Base-by-base conservation (phyloP, 2,888 invertebrate species). In the Abrostola tripartita region DNA sequence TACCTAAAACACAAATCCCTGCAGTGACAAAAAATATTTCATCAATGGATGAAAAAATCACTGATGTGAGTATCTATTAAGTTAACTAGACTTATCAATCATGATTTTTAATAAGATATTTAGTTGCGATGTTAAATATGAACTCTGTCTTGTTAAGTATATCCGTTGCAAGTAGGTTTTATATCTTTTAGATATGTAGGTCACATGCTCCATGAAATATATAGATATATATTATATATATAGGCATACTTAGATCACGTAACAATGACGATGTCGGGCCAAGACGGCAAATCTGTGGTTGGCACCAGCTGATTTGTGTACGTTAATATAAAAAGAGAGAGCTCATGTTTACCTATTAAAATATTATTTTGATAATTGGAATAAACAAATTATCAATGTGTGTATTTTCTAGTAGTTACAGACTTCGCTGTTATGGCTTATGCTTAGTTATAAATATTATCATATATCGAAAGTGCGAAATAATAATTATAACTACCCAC, bases 61-160 rank as follows among this genome's bases (percentile, higher is more conserved):
- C 87, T 49, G 92, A 93, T 63, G 94, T 93, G 78, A 93, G 94
- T 93, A 87, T 50, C 51, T 50, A 51, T 38, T 65, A 9, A 11
- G 57, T 65, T 14, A 42, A 14, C 14, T 14, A 58, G 10, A 60
- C 60, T 70, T 51, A 51, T 12, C 42, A 24, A 12, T 41, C 9
- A 41, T 8, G 42, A 44, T 38, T 11, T 52, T 24, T 37, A 12
- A 7, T 11, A 65, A 8, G 8, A 42, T 40, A 49, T 41, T 35
- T 38, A 52, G 47, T 49, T 35, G 12, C 14, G 55, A 42, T 63
- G 51, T 37, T 35, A 41, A 37, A 59, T 47, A 47, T 14, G 40
- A 7, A n/a, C 10, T 0, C 1, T 44, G 24, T 61, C 35, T 51
- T 7, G 37, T 50, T 52, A 24, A 52, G 44, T 0, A 60, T 55